Conservation (phyloP, 1,140 invertebrate species). For the Bombus terrestris region DNA sequence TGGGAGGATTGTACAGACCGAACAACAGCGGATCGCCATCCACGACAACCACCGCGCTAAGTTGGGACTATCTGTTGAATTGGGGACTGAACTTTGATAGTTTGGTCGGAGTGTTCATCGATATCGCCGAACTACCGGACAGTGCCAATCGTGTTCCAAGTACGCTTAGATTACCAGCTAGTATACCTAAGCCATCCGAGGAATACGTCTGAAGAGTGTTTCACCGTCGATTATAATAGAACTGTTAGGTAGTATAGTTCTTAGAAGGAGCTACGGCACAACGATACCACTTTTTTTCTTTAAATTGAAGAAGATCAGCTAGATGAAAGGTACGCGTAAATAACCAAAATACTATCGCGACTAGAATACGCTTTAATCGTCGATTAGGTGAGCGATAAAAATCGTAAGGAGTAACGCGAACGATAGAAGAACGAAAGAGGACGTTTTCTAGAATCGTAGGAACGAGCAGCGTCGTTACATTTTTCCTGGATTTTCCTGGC, state of each 20-base stretch:
- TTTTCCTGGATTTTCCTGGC: not conserved
- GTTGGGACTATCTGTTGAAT: slow-evolving; percentile 97
- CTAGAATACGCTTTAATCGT: slow-evolving; percentile 27
- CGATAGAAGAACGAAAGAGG: not conserved
- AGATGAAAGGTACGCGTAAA: not conserved
- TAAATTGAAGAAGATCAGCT: not conserved
- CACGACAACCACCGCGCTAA: slow-evolving; percentile 84
- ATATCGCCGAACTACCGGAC: slow-evolving; percentile 96
- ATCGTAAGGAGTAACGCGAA: not conserved
- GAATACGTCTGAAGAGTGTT: slow-evolving; percentile 86
- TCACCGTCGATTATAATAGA: not conserved
- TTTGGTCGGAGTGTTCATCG: slow-evolving; percentile 97
- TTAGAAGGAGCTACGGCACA: not conserved
- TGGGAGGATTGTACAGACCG: slow-evolving; percentile 89
- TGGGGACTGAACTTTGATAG: slow-evolving; percentile 98
- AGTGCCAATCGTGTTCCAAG: slow-evolving; percentile 86
- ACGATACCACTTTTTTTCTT: not conserved
- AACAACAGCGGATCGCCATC: slow-evolving; percentile 89
- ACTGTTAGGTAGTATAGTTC: not conserved
- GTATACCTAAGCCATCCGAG: slow-evolving; percentile 89
- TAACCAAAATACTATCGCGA: not conserved
- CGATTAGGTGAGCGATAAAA: not conserved
- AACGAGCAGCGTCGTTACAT: not conserved
- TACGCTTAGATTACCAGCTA: slow-evolving; percentile 86
- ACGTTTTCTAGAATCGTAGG: not conserved